phyloP scores from a whole-genome alignment of 2,888 invertebrate species.

The Scaptomyza cyrtandrae region DNA sequence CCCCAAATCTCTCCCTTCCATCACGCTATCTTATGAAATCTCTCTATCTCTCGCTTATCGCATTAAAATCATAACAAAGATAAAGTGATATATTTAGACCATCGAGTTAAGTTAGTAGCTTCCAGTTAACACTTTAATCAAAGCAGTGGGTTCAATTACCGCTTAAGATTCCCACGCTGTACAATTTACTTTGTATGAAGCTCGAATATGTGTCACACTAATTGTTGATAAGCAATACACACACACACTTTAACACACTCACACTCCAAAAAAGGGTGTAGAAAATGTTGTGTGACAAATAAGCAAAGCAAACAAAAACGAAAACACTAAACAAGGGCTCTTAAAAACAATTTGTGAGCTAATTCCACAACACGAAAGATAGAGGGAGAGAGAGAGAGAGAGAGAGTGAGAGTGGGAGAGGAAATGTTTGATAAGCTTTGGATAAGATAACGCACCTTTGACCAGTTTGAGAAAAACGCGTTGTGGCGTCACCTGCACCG shows the following conservation, averaged over 20 bases:
- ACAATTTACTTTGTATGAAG: slow-evolving; percentile 14
- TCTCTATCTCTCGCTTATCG: too few relatives aligned
- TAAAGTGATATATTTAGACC: background rate
- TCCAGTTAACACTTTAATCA: slow-evolving; percentile 12
- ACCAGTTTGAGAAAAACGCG: slow-evolving; percentile 86
- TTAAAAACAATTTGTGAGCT: background rate
- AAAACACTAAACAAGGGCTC: slow-evolving; percentile 38
- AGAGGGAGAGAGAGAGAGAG: background rate
- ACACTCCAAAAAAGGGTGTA: slow-evolving; percentile 36
- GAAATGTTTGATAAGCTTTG: slow-evolving; percentile 15
- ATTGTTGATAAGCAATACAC: slow-evolving; percentile 61
- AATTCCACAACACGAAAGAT: background rate
- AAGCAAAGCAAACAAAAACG: slow-evolving; percentile 59
- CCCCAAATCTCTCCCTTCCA: background rate
- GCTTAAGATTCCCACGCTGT: slow-evolving; percentile 58
- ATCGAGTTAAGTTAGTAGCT: slow-evolving; percentile 6
- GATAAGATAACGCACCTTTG: slow-evolving; percentile 85
- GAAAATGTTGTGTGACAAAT: slow-evolving; percentile 64
- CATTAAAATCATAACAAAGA: background rate
- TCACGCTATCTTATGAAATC: background rate
- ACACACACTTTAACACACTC: slow-evolving; percentile 34
- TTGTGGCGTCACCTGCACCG: slow-evolving; percentile 89
- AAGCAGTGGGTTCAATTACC: slow-evolving; percentile 32
- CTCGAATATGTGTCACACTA: slow-evolving; percentile 30
- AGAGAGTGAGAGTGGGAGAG: background rate